Percentiles rank a stretch among this genome's conserved stretches.
Evolutionary conservation across 2,797 vertebrate species (phyloP).

Genomic region (Gallinago stenura): DNA sequence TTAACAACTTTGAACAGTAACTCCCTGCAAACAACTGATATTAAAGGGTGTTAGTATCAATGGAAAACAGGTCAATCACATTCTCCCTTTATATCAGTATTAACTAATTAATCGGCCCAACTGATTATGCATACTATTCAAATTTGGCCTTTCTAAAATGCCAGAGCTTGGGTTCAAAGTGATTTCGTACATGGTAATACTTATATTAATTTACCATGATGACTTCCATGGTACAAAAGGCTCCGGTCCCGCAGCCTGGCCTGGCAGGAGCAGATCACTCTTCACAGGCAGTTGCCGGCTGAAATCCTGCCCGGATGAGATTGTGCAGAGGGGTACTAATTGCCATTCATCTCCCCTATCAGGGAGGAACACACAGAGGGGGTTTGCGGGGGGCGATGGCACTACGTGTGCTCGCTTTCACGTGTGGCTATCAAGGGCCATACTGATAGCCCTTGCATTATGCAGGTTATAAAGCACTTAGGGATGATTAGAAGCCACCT

Average conservation of each 20-base stretch:
- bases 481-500: background rate
- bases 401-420: background rate
- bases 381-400: background rate
- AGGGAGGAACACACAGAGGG: background rate
- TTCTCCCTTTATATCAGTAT: background rate
- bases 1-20: background rate
- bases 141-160: constrained; percentile 37
- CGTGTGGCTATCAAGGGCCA: background rate
- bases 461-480: background rate
- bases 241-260: background rate
- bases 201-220: background rate
- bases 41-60: background rate
- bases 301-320: constrained; percentile 20
- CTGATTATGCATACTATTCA: background rate
- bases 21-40: background rate
- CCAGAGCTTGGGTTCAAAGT: background rate
- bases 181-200: background rate
- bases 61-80: background rate
- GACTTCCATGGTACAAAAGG: background rate
- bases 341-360: constrained; percentile 27
- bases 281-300: background rate
- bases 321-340: background rate
- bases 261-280: background rate
- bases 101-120: constrained; percentile 5
- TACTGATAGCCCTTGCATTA: background rate